Evolutionary conservation across 2,113 vertebrate genomes (phyloP).

Genomic region (Triplophysa tibetana): DNA sequence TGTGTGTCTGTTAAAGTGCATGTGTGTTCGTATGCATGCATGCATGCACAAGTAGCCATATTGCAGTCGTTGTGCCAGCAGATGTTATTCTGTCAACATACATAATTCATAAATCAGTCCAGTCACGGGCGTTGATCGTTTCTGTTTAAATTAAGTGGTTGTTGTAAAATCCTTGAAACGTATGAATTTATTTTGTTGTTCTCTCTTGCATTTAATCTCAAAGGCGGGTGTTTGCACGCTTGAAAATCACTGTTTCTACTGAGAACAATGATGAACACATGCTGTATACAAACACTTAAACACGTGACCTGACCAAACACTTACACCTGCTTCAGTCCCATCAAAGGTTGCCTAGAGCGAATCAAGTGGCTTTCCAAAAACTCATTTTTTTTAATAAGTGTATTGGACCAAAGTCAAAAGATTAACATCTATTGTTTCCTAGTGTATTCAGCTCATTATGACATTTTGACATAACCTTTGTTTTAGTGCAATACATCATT

Average conservation of each 20-base stretch:
- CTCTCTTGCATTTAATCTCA: neutral
- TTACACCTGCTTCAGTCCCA: neutral
- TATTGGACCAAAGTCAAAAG: too few relatives aligned
- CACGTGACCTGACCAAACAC: neutral
- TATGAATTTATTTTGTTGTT: neutral
- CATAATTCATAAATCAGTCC: conserved; percentile 23
- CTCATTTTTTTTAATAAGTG: too few relatives aligned
- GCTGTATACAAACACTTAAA: neutral
- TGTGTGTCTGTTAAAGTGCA: too few relatives aligned
- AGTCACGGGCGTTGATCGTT: neutral
- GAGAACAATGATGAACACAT: conserved; percentile 35
- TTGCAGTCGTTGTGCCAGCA: neutral
- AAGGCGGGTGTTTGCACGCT: neutral
- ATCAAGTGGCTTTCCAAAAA: neutral
- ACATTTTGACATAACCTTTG: neutral
- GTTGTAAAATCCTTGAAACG: neutral
- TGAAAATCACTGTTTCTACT: neutral
- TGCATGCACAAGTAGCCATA: conserved; percentile 6
- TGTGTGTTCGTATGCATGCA: neutral
- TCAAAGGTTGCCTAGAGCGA: neutral
- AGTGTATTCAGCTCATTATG: too few relatives aligned
- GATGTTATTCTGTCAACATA: conserved; percentile 2
- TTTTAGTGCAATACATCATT: too few relatives aligned
- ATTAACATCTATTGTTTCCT: neutral
- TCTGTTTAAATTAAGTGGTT: neutral